Conservation (phyloP, 2,888 invertebrate species). For the Sphaeridia pumilis region DNA sequence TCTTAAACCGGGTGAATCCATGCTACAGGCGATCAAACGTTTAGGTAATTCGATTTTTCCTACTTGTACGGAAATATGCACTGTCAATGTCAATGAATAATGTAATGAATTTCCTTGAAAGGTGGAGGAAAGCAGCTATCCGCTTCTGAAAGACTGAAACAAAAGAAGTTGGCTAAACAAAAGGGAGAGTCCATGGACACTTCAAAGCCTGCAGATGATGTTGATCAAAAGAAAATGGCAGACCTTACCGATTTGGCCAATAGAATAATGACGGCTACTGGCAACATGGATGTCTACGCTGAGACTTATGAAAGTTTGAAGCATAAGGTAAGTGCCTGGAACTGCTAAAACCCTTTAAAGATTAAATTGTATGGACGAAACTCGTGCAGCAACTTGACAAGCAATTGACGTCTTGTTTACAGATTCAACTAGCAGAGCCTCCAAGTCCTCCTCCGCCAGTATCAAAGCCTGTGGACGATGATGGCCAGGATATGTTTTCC, state of each 20-base stretch:
- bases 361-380: too few species aligned
- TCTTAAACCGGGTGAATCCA: constrained; percentile 61
- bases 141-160: constrained; percentile 69
- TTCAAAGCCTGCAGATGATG: constrained; percentile 39
- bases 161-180: constrained; percentile 51
- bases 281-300: constrained; percentile 93
- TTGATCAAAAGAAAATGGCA: constrained; percentile 46
- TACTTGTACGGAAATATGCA: too few species aligned
- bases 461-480: constrained; percentile 42
- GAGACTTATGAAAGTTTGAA: constrained; percentile 72
- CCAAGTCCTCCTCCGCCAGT: neutral
- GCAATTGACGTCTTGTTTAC: too few species aligned
- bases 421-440: too few species aligned
- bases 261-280: constrained; percentile 65
- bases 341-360: too few species aligned
- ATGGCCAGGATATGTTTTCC: constrained; percentile 81
- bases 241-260: constrained; percentile 81
- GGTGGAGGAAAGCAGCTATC: constrained; percentile 54
- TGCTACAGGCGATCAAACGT: constrained; percentile 68
- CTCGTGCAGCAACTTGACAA: too few species aligned
- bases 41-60: too few species aligned
- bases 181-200: constrained; percentile 9
- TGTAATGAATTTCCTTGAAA: too few species aligned
- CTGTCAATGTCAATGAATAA: too few species aligned
- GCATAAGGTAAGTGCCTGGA: constrained; percentile 42